Evolutionary conservation across 1,140 invertebrate genomes (phyloP), one percentile per base, ranked within the genome.

Genomic region (Wasmannia auropunctata): DNA sequence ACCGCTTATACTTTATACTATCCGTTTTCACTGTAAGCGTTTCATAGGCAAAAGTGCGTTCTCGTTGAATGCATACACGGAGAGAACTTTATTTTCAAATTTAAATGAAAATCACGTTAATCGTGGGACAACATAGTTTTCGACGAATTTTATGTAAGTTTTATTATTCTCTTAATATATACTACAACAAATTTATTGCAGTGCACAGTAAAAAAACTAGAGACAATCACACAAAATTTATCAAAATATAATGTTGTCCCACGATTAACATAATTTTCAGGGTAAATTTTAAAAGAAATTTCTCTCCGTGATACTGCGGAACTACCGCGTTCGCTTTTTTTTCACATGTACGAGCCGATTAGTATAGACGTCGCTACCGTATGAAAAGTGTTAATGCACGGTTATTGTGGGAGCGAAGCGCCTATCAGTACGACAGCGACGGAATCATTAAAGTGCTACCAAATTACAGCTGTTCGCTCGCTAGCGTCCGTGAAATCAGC

Each of bases 321-420:
- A 63, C 43, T 67, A 67, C 31, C 46, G 43, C 31, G 2, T 67
- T 67, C 31, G 5, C 62, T 67, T 67, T 69, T 40, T 31, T 37
- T 51, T 67, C 62, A 19, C 46, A 28, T 40, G 31, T n/a, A 16
- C 14, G 8, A 54, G 4, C 4, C 63, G 34, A 77, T 63, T 31
- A n/a, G 16, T 25, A n/a, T n/a, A 63, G 43, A 67, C 76, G n/a
- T 49, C 28, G 28, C 43, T 40, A n/a, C 31, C 51, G 6, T 34
- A 69, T n/a, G 49, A 16, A 79, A 37, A 80, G 77, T 80, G 77
- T 80, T 80, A 69, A 80, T 69, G 22, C 77, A 80, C 34, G 46
- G 63, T 80, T 69, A 80, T 56, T 69, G 22, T 11, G 62, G 14
- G 22, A 80, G 62, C 22, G 22, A 69, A 54, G 28, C 62, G 10